Base-by-base conservation (phyloP, 2,888 invertebrate genomes). In the Ophion costatus region DNA sequence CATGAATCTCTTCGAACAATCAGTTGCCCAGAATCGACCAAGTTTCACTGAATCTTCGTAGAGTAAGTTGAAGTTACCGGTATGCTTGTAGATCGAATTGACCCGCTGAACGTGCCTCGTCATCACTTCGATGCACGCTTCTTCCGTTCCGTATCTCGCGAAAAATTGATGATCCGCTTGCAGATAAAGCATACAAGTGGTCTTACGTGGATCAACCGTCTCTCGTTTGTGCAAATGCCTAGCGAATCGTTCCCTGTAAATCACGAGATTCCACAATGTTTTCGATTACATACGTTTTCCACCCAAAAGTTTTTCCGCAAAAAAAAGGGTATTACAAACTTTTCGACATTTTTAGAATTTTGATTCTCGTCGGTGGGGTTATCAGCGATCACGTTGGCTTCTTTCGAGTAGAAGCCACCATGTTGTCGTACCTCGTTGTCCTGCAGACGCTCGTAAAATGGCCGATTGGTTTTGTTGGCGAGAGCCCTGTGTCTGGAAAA, bases 111-210 rank as follows among this genome's bases (percentile, higher is more conserved):
- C 98, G 93, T 98, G 98, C 76, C 98, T 95, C 9, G 98, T 98
- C 96, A 99, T 98, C 83, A 98, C 98, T 94, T 98, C 98, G 88
- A 98, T 98, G 93, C 98, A 98, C 1, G 98, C 97, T 93, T 98
- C 98, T 91, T 98, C 98, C 3, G 98, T 97, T 80, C 98, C 98
- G 94, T 99, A 98, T 94, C 98, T 97, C 92, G 98, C 97, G 94
- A 97, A 99, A 94, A 99, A 98, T 94, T 98, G 97, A 94, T 99
- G 99, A 94, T 98, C 98, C 4, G 99, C 99, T 94, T 99, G 98
- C 90, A 99, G 95, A 94, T 98, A 99, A 81, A 99, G 95, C 95
- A 98, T 97, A 92, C 99, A 99, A 0, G 98, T 98, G 59, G 98
- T 98, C 94, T 98, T 98, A 89, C 96, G 96, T 38, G 98, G 97